Percentiles rank a stretch among this genome's conserved stretches.
Evolutionary conservation across 2,888 invertebrate species (phyloP).

Genomic region (Gari tellinella): DNA sequence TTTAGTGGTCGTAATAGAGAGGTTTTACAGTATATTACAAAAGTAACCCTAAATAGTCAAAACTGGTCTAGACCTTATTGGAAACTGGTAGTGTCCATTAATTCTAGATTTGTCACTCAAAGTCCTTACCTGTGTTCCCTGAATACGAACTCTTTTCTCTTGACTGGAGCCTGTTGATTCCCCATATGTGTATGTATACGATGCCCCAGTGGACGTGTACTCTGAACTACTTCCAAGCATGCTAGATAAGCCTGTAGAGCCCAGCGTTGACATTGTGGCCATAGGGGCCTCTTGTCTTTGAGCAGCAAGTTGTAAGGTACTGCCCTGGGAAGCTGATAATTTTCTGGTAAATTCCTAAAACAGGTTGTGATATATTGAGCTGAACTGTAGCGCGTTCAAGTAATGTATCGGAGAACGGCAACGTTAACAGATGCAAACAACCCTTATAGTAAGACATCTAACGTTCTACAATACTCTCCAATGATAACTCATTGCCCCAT

Average conservation of each 20-base stretch:
- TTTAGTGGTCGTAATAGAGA: too few relatives aligned
- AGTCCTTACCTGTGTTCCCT: conserved; percentile 48
- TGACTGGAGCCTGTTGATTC: conserved; percentile 40
- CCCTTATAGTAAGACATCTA: too few relatives aligned
- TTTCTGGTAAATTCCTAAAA: not conserved
- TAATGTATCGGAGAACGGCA: too few relatives aligned
- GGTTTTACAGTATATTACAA: too few relatives aligned
- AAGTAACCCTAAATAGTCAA: too few relatives aligned
- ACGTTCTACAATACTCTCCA: too few relatives aligned
- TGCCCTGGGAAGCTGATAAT: conserved; percentile 20
- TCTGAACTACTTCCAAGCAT: conserved; percentile 22
- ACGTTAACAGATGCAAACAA: too few relatives aligned
- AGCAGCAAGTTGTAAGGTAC: not conserved
- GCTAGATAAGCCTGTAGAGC: conserved; percentile 21
- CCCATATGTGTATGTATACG: conserved; percentile 58
- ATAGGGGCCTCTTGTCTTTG: conserved; percentile 2
- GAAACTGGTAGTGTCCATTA: too few relatives aligned
- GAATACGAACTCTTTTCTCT: conserved; percentile 60
- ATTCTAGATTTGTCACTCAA: too few relatives aligned
- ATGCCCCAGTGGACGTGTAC: conserved; percentile 56
- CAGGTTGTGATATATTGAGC: not conserved
- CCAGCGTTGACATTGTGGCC: conserved; percentile 38
- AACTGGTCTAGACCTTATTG: too few relatives aligned
- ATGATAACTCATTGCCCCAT: too few relatives aligned
- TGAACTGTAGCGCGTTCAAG: too few relatives aligned